Conservation (phyloP, 1,140 invertebrate genomes). For the Drosophila pallidifrons region DNA sequence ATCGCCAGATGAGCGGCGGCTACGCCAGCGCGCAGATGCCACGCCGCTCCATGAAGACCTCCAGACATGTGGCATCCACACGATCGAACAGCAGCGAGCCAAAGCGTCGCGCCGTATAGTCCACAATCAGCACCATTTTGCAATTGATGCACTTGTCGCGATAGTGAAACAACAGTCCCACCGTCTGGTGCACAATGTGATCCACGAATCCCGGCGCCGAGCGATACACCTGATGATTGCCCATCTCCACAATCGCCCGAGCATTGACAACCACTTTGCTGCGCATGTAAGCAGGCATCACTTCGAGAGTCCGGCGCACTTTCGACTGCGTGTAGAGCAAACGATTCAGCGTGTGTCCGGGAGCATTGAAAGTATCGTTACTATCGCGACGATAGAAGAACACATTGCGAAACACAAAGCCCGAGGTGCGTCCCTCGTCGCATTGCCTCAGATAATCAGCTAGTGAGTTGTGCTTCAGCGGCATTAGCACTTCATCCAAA, state of each 20-base stretch:
- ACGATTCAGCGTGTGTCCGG: conserved; percentile 83
- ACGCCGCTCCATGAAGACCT: conserved; percentile 75
- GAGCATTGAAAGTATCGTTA: conserved; percentile 85
- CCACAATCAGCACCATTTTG: conserved; percentile 85
- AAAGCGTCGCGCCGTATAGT: conserved; percentile 84
- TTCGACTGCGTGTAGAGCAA: conserved; percentile 86
- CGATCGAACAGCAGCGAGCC: conserved; percentile 82
- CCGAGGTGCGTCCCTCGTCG: conserved; percentile 77
- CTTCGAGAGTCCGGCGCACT: conserved; percentile 85
- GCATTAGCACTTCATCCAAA: conserved; percentile 88
- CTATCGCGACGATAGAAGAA: conserved; percentile 88
- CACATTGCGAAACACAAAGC: conserved; percentile 87
- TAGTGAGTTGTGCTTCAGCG: conserved; percentile 85
- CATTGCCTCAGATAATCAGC: conserved; percentile 79
- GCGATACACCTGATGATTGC: conserved; percentile 88
- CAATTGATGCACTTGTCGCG: conserved; percentile 85
- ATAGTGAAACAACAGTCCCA: conserved; percentile 80
- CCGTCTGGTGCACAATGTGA: conserved; percentile 66
- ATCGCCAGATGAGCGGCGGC: conserved; percentile 10
- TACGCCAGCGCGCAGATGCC: conserved; percentile 74
- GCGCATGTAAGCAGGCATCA: conserved; percentile 86
- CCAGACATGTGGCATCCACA: conserved; percentile 83
- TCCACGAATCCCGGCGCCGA: conserved; percentile 65
- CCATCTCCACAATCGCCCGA: conserved; percentile 86
- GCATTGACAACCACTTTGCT: conserved; percentile 88